Evolutionary conservation across 2,113 vertebrate genomes (phyloP), one percentile per base, ranked within the genome.

Genomic region (Regulus satrapa): DNA sequence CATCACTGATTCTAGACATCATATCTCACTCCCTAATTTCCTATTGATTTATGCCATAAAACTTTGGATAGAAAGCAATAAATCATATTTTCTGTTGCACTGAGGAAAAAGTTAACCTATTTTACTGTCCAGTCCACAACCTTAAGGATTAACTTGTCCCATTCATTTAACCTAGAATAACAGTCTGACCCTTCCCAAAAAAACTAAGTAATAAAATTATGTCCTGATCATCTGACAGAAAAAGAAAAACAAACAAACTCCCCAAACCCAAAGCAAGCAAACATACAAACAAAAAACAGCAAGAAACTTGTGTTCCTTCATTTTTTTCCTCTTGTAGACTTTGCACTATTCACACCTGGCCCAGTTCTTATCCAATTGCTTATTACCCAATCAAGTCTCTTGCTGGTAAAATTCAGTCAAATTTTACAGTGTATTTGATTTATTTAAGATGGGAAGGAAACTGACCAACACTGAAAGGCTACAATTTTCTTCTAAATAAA

Each of bases 31-130:
- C 81, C 94, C 52, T 31, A 41, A 41, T 31, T 82, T 96, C 58
- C 85, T 94, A 92, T 58, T 96, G 95, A 95, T 87, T 93, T 95
- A 85, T 82, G 26, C 40, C 38, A 31, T 62, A 51, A 78, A 74
- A 67, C 43, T 77, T 92, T 67, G 49, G n/a, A 69, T 20, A 81
- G 80, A 94, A 96, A 67, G 9, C 54, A 90, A 91, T 85, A 94
- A 95, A 91, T 91, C 41, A 58, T 43, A 32, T 80, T 75, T 91
- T 88, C 61, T 94, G 56, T 85, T 54, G 92, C 69, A 88, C 6
- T 86, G 85, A 91, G 93, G 86, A 67, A 88, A 88, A 96, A 89
- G 80, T 49, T 21, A 74, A 72, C 38, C 46, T 56, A 52, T 58
- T 94, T 95, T 96, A 90, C 89, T 92, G 24, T 66, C 55, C 46